Conservation (phyloP, 2,888 invertebrate genomes). For the Drepana falcataria region DNA sequence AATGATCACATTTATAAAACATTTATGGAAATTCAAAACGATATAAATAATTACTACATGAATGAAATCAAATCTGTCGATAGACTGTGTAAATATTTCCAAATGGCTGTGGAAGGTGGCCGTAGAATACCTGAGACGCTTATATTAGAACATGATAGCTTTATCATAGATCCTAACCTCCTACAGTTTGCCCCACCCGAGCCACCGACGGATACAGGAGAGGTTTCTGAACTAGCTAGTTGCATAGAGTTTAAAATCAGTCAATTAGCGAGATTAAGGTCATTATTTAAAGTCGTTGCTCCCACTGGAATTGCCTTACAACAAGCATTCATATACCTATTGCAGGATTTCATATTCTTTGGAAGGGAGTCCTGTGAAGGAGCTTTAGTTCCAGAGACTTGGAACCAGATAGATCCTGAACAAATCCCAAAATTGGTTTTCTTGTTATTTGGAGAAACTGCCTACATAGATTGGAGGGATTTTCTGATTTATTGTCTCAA, state of each 20-base stretch:
- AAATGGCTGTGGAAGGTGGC: conserved; percentile 72
- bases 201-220: conserved; percentile 21
- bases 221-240: conserved; percentile 30
- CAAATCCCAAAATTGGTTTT: conserved; percentile 62
- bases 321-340: conserved; percentile 67
- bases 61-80: conserved; percentile 71
- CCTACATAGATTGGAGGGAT: conserved; percentile 82
- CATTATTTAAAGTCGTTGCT: conserved; percentile 60
- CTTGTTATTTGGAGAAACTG: conserved; percentile 73
- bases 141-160: conserved; percentile 66
- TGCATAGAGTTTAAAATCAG: conserved; percentile 54
- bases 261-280: conserved; percentile 52
- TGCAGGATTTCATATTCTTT: conserved; percentile 74
- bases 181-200: conserved; percentile 44
- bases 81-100: conserved; percentile 69
- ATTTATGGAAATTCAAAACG: conserved; percentile 60
- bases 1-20: conserved; percentile 59
- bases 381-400: conserved; percentile 49
- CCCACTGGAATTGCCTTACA: conserved; percentile 61
- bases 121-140: conserved; percentile 64
- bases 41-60: conserved; percentile 64
- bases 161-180: conserved; percentile 68
- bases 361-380: conserved; percentile 63
- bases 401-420: conserved; percentile 61
- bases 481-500: conserved; percentile 80